Percentiles rank a stretch among this genome's conserved stretches.
Conservation (phyloP, 2,113 vertebrate genomes). For the Phalacrocorax pelagicus region DNA sequence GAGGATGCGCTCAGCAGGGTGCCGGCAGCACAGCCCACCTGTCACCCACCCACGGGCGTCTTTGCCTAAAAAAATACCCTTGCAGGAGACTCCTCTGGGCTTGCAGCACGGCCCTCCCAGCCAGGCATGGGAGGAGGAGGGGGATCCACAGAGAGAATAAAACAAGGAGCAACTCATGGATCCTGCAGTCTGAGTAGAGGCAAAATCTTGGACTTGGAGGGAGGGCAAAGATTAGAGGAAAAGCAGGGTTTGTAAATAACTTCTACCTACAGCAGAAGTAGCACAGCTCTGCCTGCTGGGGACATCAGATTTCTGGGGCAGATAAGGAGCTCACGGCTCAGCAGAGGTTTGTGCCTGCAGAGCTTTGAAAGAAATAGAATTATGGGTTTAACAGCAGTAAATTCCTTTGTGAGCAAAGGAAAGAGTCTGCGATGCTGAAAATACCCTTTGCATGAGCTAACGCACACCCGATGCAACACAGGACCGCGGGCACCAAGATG, state of each 20-base stretch:
- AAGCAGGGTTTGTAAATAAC: neutral
- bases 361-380: neutral
- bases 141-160: neutral
- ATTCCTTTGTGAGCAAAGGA: neutral
- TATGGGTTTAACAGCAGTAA: neutral
- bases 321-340: neutral
- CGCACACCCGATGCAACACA: too few species aligned
- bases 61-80: neutral
- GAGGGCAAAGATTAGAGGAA: neutral
- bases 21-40: neutral
- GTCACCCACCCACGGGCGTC: neutral
- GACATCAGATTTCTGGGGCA: neutral
- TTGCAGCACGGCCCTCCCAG: neutral
- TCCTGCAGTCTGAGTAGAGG: neutral
- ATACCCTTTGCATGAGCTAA: neutral
- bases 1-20: neutral
- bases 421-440: neutral
- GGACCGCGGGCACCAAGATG: accelerated
- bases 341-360: neutral
- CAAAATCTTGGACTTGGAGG: neutral
- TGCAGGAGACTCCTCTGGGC: neutral
- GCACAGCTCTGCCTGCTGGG: neutral
- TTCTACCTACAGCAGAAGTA: neutral
- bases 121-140: neutral
- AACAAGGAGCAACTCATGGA: neutral